These are phyloP conservation scores for Eulimnadia texana DNA, from an alignment of 1,140 invertebrate genomes.

Conservation along the genomic window DNA sequence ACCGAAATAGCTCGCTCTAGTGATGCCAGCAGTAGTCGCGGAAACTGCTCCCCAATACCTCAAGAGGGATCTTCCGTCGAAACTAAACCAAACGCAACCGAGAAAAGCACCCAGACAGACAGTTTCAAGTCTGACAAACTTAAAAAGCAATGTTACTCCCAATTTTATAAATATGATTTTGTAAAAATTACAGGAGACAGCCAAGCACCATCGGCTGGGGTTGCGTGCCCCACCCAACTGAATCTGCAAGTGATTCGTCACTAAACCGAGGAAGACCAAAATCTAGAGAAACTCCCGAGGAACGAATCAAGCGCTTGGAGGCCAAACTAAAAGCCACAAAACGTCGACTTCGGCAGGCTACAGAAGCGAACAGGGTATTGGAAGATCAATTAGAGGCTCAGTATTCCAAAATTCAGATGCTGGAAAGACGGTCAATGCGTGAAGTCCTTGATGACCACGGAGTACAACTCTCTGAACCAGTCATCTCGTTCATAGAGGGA, in stretches of 20 bases:
- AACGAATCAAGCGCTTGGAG: background rate
- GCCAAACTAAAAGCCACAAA: background rate
- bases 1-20: too few relatives aligned
- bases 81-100: too few relatives aligned
- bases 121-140: too few relatives aligned
- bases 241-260: too few relatives aligned
- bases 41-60: too few relatives aligned
- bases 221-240: background rate
- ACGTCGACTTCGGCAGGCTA: too few relatives aligned
- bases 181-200: too few relatives aligned
- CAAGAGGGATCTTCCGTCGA: too few relatives aligned
- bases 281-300: background rate
- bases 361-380: background rate
- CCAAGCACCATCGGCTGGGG: background rate
- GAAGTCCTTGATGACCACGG: background rate
- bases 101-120: too few relatives aligned
- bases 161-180: too few relatives aligned
- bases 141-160: too few relatives aligned
- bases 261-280: background rate
- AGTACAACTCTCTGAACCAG: background rate
- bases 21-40: too few relatives aligned
- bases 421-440: background rate
- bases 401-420: background rate
- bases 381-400: background rate
- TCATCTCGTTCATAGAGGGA: background rate